Conservation (phyloP, 2,113 vertebrate genomes). For the Nansenia antarctica region DNA sequence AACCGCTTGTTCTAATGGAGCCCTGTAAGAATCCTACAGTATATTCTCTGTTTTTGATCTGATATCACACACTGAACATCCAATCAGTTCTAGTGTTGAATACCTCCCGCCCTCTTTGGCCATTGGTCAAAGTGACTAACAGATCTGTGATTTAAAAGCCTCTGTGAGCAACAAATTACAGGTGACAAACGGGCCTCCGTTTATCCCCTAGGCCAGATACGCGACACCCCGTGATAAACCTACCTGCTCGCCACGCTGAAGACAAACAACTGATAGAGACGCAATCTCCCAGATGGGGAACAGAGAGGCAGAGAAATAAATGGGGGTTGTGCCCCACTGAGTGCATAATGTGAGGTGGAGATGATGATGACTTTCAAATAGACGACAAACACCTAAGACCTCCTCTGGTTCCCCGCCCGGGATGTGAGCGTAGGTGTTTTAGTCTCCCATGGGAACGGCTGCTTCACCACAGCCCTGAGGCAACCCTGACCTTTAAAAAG, state of each 20-base stretch:
- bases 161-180: slow-evolving; percentile 51
- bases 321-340: not conserved
- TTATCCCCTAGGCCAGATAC: slow-evolving; percentile 45
- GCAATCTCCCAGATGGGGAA: slow-evolving; percentile 32
- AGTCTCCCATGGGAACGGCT: not conserved
- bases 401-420: not conserved
- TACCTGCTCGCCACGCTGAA: slow-evolving; percentile 20
- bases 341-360: slow-evolving; percentile 9
- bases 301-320: not conserved
- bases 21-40: too few relatives aligned
- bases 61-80: too few relatives aligned
- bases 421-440: not conserved
- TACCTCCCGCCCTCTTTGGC: slow-evolving; percentile 8
- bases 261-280: not conserved
- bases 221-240: slow-evolving; percentile 38
- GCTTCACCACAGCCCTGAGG: not conserved
- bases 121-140: slow-evolving; percentile 68
- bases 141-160: slow-evolving; percentile 65
- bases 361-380: slow-evolving; percentile 36
- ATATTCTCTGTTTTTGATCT: too few relatives aligned
- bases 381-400: not conserved
- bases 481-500: not conserved
- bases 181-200: slow-evolving; percentile 63
- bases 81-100: slow-evolving; percentile 19
- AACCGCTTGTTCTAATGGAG: too few relatives aligned